phyloP scores from a whole-genome alignment of 2,113 vertebrate genomes.

The Scolopax mira region DNA sequence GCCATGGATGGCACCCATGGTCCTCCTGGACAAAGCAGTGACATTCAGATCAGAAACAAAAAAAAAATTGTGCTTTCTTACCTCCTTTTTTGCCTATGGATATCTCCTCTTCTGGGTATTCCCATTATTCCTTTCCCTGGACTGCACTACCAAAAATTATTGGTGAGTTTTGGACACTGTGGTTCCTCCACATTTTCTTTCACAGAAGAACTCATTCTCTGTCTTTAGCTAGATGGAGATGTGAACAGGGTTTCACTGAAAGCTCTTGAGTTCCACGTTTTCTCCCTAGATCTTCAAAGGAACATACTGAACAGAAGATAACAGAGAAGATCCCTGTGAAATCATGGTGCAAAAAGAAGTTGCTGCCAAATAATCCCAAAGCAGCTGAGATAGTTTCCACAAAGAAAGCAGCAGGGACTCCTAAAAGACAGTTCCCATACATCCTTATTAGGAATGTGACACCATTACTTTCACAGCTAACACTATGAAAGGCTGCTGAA shows the following conservation, averaged over 20 bases:
- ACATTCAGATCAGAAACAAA: background rate
- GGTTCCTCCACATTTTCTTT: background rate
- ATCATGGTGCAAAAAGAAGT: constrained; percentile 23
- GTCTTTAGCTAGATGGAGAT: background rate
- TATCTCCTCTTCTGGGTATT: background rate
- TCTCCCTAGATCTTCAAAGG: constrained; percentile 23
- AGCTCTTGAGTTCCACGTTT: background rate
- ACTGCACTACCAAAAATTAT: background rate
- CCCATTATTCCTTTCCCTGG: background rate
- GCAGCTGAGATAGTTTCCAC: constrained; percentile 40
- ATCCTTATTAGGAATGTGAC: constrained; percentile 33
- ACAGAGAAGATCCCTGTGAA: constrained; percentile 38
- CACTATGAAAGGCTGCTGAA: constrained; percentile 1
- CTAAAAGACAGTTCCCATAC: constrained; percentile 18
- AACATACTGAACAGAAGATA: constrained; percentile 1
- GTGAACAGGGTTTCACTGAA: background rate
- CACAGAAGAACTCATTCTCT: background rate
- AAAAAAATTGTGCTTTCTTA: background rate
- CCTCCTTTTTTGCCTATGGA: background rate
- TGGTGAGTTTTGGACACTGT: background rate
- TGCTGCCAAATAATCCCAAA: constrained; percentile 35
- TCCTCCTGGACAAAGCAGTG: background rate
- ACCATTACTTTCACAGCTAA: constrained; percentile 37
- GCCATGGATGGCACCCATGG: fast-evolving
- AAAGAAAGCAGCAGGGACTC: constrained; percentile 43